These are phyloP conservation scores for Pithys albifrons DNA, from an alignment of 2,113 vertebrate genomes.

Conservation along the genomic window DNA sequence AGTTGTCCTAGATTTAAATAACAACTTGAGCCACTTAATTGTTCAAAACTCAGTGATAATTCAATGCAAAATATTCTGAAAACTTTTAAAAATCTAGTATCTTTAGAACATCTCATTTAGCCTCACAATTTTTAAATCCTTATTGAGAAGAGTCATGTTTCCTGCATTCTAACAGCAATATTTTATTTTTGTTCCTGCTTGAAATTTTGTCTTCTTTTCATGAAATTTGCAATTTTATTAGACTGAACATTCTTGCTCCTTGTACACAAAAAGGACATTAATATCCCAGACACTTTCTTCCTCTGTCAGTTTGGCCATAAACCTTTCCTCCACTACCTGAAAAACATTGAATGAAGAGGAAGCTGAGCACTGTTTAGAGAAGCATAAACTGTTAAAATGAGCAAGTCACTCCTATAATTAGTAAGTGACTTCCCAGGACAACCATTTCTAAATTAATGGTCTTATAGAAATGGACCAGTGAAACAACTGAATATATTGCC, in stretches of 20 bases:
- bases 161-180: not conserved
- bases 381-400: not conserved
- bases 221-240: not conserved
- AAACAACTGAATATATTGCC: not conserved
- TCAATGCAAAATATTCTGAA: not conserved
- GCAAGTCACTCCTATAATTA: not conserved
- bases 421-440: not conserved
- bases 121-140: not conserved
- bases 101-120: not conserved
- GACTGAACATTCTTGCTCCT: not conserved
- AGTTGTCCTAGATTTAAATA: not conserved
- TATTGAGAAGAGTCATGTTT: not conserved
- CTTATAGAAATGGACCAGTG: not conserved
- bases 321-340: not conserved
- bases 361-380: not conserved
- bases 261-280: constrained; percentile 15
- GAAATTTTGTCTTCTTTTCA: not conserved
- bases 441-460: not conserved
- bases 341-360: not conserved
- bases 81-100: not conserved
- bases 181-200: not conserved
- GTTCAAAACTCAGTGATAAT: not conserved
- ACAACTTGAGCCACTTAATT: not conserved
- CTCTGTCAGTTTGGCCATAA: not conserved
- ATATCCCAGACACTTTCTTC: not conserved